Evolutionary conservation across 1,140 invertebrate species (phyloP), one percentile per base, ranked within the genome.

Genomic region (Trachymyrmex cornetzi): DNA sequence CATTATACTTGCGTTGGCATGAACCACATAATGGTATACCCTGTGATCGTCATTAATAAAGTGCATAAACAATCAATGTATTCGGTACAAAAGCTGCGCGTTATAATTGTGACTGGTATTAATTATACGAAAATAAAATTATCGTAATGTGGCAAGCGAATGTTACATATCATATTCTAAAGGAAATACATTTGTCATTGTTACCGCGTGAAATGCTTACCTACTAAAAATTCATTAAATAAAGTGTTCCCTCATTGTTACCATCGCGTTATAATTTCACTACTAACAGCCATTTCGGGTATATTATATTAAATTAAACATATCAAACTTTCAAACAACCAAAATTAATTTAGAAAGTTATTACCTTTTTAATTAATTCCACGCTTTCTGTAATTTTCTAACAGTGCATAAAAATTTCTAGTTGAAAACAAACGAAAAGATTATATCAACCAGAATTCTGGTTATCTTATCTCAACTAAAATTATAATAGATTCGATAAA

Each of bases 21-120:
- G 55, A 82, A 30, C 69, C 38, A 48, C 24, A 27, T 57, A 69
- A 48, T 19, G 2, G 34, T 22, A 57, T 84, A 63, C 6, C 24
- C 38, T 5, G 53, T 24, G 24, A 34, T 27, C 12, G 38, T 74
- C 27, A 84, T 63, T 84, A 84, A 84, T 84, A 75, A 84, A 74
- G 14, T 61, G 12, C n/a, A 44, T 55, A 61, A 72, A 74, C 80
- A 74, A 74, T 84, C 55, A n/a, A 38, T n/a, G 9, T 48, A n/a
- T 61, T 75, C 24, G 19, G 61, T 74, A 48, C 50, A 24, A 59
- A 72, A 72, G 4, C 12, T 22, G 27, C 11, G 19, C 48, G 19
- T 27, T 80, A 50, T 34, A 59, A 82, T 61, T 44, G 24, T 50
- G 14, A 59, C 34, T 3, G 19, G 0, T 50, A 16, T 4, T 38